Conservation (phyloP, 2,888 invertebrate species). For the Cheilosia grossa region DNA sequence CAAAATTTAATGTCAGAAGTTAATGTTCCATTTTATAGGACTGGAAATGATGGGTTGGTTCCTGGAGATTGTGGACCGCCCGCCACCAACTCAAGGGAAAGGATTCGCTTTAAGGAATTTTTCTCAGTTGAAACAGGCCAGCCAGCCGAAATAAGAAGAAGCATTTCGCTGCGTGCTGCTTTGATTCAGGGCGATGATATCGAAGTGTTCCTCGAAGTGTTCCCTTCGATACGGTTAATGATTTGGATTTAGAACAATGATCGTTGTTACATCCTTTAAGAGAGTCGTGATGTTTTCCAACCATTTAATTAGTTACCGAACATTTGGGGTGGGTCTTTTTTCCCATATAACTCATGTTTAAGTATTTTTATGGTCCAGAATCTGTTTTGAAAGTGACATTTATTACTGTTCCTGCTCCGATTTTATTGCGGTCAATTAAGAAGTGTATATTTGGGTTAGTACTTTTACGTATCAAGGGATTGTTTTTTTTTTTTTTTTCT, state of each 20-base stretch:
- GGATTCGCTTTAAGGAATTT: constrained; percentile 26
- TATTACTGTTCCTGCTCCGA: constrained; percentile 36
- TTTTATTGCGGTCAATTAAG: constrained; percentile 45
- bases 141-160: not conserved
- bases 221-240: constrained; percentile 64
- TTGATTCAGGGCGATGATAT: constrained; percentile 6
- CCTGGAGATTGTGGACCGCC: constrained; percentile 44
- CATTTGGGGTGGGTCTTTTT: constrained; percentile 11
- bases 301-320: constrained; percentile 61
- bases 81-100: constrained; percentile 13
- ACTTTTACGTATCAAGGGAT: not conserved
- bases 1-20: constrained; percentile 69
- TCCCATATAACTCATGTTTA: not conserved
- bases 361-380: constrained; percentile 4
- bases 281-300: constrained; percentile 3
- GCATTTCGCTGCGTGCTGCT: constrained; percentile 6
- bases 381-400: constrained; percentile 26
- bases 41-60: constrained; percentile 67
- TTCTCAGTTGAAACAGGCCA: not conserved
- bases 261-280: constrained; percentile 17
- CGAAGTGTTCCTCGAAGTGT: constrained; percentile 6
- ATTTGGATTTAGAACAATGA: constrained; percentile 56
- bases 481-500: no score
- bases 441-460: constrained; percentile 16
- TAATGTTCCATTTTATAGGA: constrained; percentile 73